Percentiles rank a stretch among this genome's conserved stretches.
These are phyloP conservation scores for Plusia festucae DNA, from an alignment of 2,888 invertebrate genomes.

Conservation along the genomic window DNA sequence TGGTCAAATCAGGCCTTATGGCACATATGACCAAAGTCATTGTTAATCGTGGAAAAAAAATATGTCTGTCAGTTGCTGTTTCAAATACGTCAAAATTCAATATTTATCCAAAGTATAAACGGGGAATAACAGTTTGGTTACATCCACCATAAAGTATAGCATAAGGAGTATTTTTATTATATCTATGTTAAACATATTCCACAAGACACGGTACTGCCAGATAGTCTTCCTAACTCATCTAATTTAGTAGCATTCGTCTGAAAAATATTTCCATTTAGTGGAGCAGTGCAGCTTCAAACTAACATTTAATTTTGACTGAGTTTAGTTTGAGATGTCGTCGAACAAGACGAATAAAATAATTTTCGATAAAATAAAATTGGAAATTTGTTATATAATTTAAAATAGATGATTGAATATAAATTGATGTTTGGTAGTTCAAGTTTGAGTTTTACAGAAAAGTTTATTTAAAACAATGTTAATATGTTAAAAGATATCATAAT, in stretches of 20 bases:
- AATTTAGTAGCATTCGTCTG: conserved; percentile 28
- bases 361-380: conserved; percentile 29
- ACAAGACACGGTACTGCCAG: conserved; percentile 45
- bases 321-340: conserved; percentile 46
- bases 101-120: no score
- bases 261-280: conserved; percentile 18
- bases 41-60: no score
- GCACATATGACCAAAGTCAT: no score
- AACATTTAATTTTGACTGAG: conserved; percentile 58
- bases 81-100: no score
- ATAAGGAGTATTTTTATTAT: no score
- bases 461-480: not conserved
- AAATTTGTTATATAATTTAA: conserved; percentile 44
- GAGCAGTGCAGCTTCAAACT: conserved; percentile 33
- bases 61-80: no score
- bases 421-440: conserved; percentile 12
- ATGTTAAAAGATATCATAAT: conserved; percentile 7
- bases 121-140: no score
- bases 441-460: conserved; percentile 7
- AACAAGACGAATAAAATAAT: conserved; percentile 40
- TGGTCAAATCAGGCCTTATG: no score
- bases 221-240: conserved; percentile 48
- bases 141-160: no score
- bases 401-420: conserved; percentile 17
- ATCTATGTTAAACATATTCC: conserved; percentile 9